phyloP scores from a whole-genome alignment of 2,797 vertebrate genomes.

The Cirrhinus mrigala region DNA sequence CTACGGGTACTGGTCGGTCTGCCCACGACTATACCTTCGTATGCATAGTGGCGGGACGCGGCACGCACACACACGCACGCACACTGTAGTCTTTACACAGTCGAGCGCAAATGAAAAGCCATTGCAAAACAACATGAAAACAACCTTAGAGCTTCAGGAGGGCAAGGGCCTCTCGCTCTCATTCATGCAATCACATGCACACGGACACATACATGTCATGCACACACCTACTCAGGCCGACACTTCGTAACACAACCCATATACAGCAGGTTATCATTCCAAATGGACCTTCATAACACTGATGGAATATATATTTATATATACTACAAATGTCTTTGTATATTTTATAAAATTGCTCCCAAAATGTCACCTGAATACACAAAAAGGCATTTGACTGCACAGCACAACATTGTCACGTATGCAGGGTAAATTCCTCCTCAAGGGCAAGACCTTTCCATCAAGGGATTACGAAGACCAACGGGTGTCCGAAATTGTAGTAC shows the following conservation, averaged over 20 bases:
- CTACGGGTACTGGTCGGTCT: conserved; percentile 78
- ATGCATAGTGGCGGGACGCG: conserved; percentile 75
- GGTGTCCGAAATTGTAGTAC: conserved; percentile 54
- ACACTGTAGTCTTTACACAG: conserved; percentile 72
- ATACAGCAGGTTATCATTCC: conserved; percentile 63
- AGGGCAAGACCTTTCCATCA: conserved; percentile 61
- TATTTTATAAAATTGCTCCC: conserved; percentile 76
- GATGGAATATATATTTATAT: conserved; percentile 76
- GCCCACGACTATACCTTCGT: conserved; percentile 81
- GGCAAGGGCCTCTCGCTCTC: conserved; percentile 43
- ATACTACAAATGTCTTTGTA: conserved; percentile 63
- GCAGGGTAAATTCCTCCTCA: conserved; percentile 51
- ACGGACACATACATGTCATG: conserved; percentile 69
- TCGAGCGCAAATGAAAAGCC: conserved; percentile 67
- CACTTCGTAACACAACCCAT: conserved; percentile 57
- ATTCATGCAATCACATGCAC: conserved; percentile 76
- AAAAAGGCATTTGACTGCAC: conserved; percentile 69
- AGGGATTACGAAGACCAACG: background rate
- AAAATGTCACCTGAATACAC: conserved; percentile 75
- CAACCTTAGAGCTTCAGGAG: conserved; percentile 64
- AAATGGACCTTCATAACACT: conserved; percentile 84
- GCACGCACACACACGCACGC: conserved; percentile 6
- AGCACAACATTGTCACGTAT: conserved; percentile 76
- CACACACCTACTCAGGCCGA: conserved; percentile 48
- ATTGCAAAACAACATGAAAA: conserved; percentile 59